phyloP scores from a whole-genome alignment of 2,888 invertebrate species.

The Herminia tarsipennalis region DNA sequence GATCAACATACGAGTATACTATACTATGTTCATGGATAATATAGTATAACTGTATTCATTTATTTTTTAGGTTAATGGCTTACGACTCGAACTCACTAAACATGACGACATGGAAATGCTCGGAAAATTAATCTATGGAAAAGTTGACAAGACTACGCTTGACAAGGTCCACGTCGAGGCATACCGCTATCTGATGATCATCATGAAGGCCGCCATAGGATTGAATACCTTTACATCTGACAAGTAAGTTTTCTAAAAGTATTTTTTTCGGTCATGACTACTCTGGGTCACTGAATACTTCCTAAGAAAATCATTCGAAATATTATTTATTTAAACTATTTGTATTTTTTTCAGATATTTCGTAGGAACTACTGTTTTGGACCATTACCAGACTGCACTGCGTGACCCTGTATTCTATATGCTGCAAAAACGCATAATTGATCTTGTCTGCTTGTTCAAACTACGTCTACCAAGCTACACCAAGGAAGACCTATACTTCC shows the following conservation, averaged over 20 bases:
- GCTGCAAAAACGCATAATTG: slow-evolving; percentile 87
- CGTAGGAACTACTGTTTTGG: slow-evolving; percentile 85
- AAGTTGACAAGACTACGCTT: slow-evolving; percentile 70
- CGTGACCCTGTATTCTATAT: slow-evolving; percentile 91
- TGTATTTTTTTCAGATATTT: slow-evolving; percentile 76
- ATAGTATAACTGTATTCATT: not conserved
- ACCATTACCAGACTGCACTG: slow-evolving; percentile 87
- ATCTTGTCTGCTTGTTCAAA: slow-evolving; percentile 86
- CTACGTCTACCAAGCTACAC: slow-evolving; percentile 86
- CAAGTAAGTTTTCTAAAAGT: slow-evolving; percentile 75
- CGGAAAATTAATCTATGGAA: slow-evolving; percentile 81
- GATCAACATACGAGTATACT: too few species aligned
- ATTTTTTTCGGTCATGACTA: too few species aligned
- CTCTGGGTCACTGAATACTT: too few species aligned
- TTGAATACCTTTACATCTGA: slow-evolving; percentile 66
- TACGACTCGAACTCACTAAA: slow-evolving; percentile 67
- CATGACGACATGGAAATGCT: slow-evolving; percentile 82
- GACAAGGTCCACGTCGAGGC: slow-evolving; percentile 66
- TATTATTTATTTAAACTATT: too few species aligned
- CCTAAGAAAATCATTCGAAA: too few species aligned
- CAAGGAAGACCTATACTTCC: slow-evolving; percentile 86
- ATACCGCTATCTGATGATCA: slow-evolving; percentile 86
- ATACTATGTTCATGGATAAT: too few species aligned
- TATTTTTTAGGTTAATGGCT: slow-evolving; percentile 64
- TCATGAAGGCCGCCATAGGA: slow-evolving; percentile 81